phyloP scores from a whole-genome alignment of 2,888 invertebrate genomes.

The Brenthis daphne region DNA sequence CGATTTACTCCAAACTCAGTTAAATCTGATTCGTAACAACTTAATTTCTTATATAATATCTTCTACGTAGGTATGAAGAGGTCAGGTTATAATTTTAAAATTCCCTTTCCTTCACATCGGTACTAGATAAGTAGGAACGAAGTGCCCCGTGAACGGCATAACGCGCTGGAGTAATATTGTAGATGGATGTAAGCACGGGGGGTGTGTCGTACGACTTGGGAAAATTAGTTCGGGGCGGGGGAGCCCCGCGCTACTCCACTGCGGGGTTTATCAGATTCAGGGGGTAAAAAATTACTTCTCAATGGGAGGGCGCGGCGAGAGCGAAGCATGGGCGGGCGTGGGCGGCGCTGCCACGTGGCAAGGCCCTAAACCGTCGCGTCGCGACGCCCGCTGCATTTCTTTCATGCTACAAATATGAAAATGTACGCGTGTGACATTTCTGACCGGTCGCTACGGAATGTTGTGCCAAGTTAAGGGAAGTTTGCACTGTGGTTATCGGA shows the following conservation, averaged over 20 bases:
- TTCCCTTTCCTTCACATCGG: constrained; percentile 62
- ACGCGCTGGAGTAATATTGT: constrained; percentile 81
- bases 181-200: constrained; percentile 81
- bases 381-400: constrained; percentile 60
- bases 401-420: constrained; percentile 53
- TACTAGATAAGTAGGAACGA: constrained; percentile 74
- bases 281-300: constrained; percentile 81
- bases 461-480: constrained; percentile 49
- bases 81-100: constrained; percentile 55
- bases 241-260: constrained; percentile 63
- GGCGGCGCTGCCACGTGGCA: constrained; percentile 78
- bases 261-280: constrained; percentile 80
- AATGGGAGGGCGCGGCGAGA: constrained; percentile 73
- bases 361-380: constrained; percentile 60
- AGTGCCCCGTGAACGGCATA: constrained; percentile 78
- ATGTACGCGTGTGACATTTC: constrained; percentile 51
- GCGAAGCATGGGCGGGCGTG: constrained; percentile 69
- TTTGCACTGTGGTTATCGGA: constrained; percentile 56
- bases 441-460: constrained; percentile 53
- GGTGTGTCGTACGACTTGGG: constrained; percentile 81
- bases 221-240: constrained; percentile 83
- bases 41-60: background rate
- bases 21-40: too few relatives aligned
- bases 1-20: too few relatives aligned
- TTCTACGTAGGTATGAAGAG: background rate